Base-by-base conservation (phyloP, 1,140 invertebrate genomes). In the Trichonephila clavata region DNA sequence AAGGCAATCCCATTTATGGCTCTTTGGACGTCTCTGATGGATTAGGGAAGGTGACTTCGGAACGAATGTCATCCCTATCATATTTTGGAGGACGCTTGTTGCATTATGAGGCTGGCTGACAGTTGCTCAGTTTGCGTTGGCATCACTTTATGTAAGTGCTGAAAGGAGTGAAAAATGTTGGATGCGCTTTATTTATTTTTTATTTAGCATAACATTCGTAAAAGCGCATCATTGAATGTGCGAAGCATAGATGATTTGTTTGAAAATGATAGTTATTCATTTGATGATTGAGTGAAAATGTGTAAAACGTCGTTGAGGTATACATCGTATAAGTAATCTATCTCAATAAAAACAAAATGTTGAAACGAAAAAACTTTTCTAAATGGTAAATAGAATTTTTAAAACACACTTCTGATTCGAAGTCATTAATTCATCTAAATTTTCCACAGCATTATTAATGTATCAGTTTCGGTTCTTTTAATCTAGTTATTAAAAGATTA, bases 1-100 rank as follows among this genome's bases (percentile, higher is more conserved):
- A 68, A 88, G 24, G 89, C 89, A 90, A 90, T 90, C 59, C 60
- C 89, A 81, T 61, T 90, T 27, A 90, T 90, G 71, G 77, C 50
- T 4, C 32, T 81, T 81, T 59, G 10, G 89, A 90, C 89, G 16
- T 61, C 60, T 63, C 43, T 90, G 71, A 90, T 90, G 68, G 71
- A 90, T 90, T 59, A 68, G 86, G 32, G 39, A 8, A 16, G 39
- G 21, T 13, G 61, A 39, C 60, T 63, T 63, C 21, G 84, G 84
- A 86, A 57, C 5, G 32, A 27, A 86, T 86, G 84, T 86, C 81
- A 83, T 10, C 81, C 43, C 43, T 57, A 57, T 83, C 81, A 83
- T 83, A 83, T 83, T 83, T 83, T 83, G 43, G 43, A 20, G 20
- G 43, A 21, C 24, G 81, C 20, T 83, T 83, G 81, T 83, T 83